Evolutionary conservation across 1,140 invertebrate genomes (phyloP), one percentile per base, ranked within the genome.

Genomic region (Lineus longissimus): DNA sequence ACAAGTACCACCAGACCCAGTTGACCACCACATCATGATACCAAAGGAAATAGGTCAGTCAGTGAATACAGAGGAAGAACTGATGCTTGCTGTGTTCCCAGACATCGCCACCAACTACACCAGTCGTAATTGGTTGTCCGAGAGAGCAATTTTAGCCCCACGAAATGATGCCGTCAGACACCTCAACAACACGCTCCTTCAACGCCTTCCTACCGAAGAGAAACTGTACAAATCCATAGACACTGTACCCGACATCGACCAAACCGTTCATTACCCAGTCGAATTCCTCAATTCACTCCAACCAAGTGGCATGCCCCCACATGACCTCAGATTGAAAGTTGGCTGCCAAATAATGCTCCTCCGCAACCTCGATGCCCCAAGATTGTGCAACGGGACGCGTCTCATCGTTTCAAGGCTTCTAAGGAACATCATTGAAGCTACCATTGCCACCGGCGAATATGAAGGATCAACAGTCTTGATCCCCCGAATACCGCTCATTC

Each of bases 361-460:
- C 1, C 25, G 81, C 33, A 84, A 83, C 65, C 23, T 82, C 2
- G 64, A 76, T 63, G 54, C 72, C 13, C 61, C 51, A 7, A 29
- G 57, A 59, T 62, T 82, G 0, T 76, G 73, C 63, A 83, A 83
- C 70, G 82, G 82, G 1, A 82, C 79, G 4, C 56, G 79, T 62
- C 62, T 81, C 2, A 64, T 64, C 23, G 69, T 81, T 6, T 70
- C 61, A 33, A 61, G 62, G 29, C 17, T 78, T 23, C 31, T 51
- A 19, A 30, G 45, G 13, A 40, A 73, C 29, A 22, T 71, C 11
- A 67, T 76, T 55, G 56, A 68, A n/a, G 67, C 47, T 17, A 59
- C 55, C 55, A 66, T 73, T 33, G 33, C 57, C 4, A 63, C 63
- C 13, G 67, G 66, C 17, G 13, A 41, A 15, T 41, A 27, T 27